Evolutionary conservation across 2,797 vertebrate genomes (phyloP), one percentile per base, ranked within the genome.

Genomic region (Phalloptychus januarius): DNA sequence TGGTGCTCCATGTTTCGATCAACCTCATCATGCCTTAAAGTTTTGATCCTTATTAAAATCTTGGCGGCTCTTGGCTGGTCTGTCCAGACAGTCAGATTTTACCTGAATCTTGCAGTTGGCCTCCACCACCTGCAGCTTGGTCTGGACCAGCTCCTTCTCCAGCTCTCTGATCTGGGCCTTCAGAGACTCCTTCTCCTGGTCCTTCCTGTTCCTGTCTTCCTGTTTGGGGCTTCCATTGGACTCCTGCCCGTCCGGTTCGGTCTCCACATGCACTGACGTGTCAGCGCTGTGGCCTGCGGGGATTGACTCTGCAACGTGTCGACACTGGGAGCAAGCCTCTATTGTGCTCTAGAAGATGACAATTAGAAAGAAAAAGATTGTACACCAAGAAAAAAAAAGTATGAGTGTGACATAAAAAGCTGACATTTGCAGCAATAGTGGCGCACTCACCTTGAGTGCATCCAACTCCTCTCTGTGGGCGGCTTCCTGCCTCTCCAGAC

Each of bases 51-150:
- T 1, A 16, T 36, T 63, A 63, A 63, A 33, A 36, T 8, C 31
- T 10, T 20, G 33, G 40, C 23, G 5, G 25, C 40, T n/a, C 12
- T n/a, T 25, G 5, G 33, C 40, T 5, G n/a, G 38, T 44, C 65
- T 44, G 31, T 56, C 46, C 31, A 58, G 38, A 20, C 38, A 23
- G 20, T 74, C 74, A 76, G 40, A 13, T 63, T 80, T 77, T 50
- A 91, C 98, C 97, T 99, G 98, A 84, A 99, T 98, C 91, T 95
- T 97, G 89, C 97, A 99, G 81, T 97, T 96, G 85, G 97, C 91
- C 74, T 96, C 93, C 85, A 95, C 95, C 87, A 95, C 91, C 77
- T 93, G 93, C 6, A 96, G 88, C 81, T 95, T 95, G 78, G 94
- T 93, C 82, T 93, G 91, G 2, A 85, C 95, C 79, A 95, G 79